Percentiles rank a stretch among this genome's conserved stretches.
These are phyloP conservation scores for Cossypha heuglini DNA, from an alignment of 2,797 vertebrate species.

Conservation along the genomic window DNA sequence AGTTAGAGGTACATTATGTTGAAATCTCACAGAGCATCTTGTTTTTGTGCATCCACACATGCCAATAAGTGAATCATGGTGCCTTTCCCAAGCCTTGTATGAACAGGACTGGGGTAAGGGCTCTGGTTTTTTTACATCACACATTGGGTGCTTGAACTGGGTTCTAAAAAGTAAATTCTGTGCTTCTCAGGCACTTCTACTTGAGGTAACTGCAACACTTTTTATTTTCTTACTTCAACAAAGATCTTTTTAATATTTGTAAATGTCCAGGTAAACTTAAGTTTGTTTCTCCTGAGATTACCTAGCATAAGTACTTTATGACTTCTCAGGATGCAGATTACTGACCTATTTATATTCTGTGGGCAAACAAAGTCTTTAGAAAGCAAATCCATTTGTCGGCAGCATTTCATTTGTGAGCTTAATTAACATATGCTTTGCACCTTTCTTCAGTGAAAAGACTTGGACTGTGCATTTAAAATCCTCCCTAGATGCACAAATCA, in stretches of 20 bases:
- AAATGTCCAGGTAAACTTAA: neutral
- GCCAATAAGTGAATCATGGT: constrained; percentile 82
- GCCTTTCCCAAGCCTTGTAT: constrained; percentile 86
- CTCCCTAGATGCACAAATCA: neutral
- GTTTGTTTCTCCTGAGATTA: neutral
- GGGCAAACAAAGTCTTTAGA: neutral
- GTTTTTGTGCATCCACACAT: constrained; percentile 82
- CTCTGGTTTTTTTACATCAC: constrained; percentile 65
- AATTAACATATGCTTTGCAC: neutral
- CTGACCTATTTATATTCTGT: neutral
- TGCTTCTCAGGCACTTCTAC: constrained; percentile 78
- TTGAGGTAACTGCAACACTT: neutral
- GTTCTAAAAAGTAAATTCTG: constrained; percentile 71
- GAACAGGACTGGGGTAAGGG: constrained; percentile 85
- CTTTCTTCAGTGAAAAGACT: neutral
- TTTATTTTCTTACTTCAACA: neutral
- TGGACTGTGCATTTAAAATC: neutral
- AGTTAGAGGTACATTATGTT: constrained; percentile 46
- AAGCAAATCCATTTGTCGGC: neutral
- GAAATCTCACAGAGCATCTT: constrained; percentile 79
- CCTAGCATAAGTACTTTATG: neutral
- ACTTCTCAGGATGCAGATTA: neutral
- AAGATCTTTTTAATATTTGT: neutral
- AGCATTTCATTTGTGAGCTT: neutral
- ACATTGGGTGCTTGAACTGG: constrained; percentile 60